Evolutionary conservation across 2,113 vertebrate species (phyloP), one percentile per base, ranked within the genome.

Genomic region (Carollia perspicillata): DNA sequence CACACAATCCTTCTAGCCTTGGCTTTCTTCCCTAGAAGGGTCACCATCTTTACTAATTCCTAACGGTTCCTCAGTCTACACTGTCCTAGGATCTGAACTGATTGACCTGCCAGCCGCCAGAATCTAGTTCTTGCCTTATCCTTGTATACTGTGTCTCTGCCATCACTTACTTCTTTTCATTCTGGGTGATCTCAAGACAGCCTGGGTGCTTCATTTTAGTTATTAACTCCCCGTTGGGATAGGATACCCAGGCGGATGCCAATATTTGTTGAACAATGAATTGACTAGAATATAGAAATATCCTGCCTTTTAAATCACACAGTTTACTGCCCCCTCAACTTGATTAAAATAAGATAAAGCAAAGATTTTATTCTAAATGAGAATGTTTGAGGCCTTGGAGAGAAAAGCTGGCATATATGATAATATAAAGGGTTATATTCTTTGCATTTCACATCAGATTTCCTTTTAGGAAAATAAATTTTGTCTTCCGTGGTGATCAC

Each of bases 261-360:
- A 84, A 37, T 51, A 74, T 93, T 90, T 89, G 22, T 79, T 78
- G 95, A 40, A 94, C 90, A 86, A 89, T 12, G 33, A 92, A 92
- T 88, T 88, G 10, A 51, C 28, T 65, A 26, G 3, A 88, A 58
- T 30, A 11, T n/a, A 78, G 68, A 92, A 91, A 58, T n/a, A 81
- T 20, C 66, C 8, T 93, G 35, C 12, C 58, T 89, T 95, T 96
- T 85, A 92, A 92, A 90, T n/a, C 35, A 12, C 3, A 66, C 23
- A 63, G n/a, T 8, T 47, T 81, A 37, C 28, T 4, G 13, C 53
- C 17, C 3, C 22, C 44, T 1, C 49, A 80, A 81, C 58, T 81
- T 69, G 26, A 75, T 40, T 74, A 75, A 68, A 85, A 68, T 68
- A 69, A 65, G 7, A 37, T 47, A 26, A 85, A 60, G 40, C n/a